Base-by-base conservation (phyloP, 2,797 vertebrate species). In the Poeciliopsis paucimaculata region DNA sequence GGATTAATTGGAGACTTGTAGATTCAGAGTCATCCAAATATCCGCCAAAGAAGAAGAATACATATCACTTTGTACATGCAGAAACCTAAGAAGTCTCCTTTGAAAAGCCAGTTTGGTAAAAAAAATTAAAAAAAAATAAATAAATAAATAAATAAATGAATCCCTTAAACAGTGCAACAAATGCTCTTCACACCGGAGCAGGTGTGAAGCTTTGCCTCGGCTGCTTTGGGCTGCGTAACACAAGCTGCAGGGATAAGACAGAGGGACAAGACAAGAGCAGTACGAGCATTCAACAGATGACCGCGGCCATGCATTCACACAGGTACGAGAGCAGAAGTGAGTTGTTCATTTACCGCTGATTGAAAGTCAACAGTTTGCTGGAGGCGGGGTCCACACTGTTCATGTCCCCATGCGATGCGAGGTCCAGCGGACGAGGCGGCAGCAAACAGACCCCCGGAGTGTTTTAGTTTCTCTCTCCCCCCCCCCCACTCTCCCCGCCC, bases 361-460 rank as follows among this genome's bases (percentile, higher is more conserved):
- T 96, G 95, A 96, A 96, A 95, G 91, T 96, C 95, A 96, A 96
- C 95, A 96, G 94, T 96, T 97, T 97, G 93, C 87, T 96, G 79
- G 96, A 94, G 47, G 95, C 93, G 87, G 94, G 92, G 92, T 96
- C 96, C 91, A 94, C 95, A 89, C 94, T 94, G 93, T 90, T 96
- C 96, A 96, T 96, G 91, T 95, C 95, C 95, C 95, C 95, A 95
- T 94, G 89, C 91, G 93, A 90, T 92, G 93, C 93, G 86, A 90
- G 41, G 89, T 91, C 93, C 92, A 80, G 86, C 91, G 90, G 88
- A 88, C 89, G 72, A 86, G 89, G 85, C 84, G 78, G 82, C 86
- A 57, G 26, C 62, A 68, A 82, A 79, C 75, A 79, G 82, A 78
- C 73, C 85, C 84, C 85, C 82, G 86, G 83, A 34, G 83, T 87